Conservation (phyloP, 2,113 vertebrate species). For the Syrrhaptes paradoxus region DNA sequence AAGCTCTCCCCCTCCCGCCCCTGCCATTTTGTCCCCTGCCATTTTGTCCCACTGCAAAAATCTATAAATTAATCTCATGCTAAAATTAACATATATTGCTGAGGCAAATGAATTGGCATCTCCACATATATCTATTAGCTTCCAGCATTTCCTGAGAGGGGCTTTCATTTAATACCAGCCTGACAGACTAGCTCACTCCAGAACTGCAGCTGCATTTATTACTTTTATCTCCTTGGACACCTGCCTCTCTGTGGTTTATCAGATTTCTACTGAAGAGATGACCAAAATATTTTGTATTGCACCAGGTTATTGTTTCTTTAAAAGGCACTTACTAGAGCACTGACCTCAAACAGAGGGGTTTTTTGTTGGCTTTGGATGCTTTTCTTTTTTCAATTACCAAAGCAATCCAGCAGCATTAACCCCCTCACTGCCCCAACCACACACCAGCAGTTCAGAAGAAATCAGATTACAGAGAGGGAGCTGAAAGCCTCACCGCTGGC, state of each 20-base stretch:
- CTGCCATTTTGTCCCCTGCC: background rate
- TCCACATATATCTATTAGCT: slow-evolving; percentile 1
- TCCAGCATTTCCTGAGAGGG: slow-evolving; percentile 36
- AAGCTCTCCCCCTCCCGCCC: background rate
- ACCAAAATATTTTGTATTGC: slow-evolving; percentile 25
- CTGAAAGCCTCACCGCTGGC: background rate
- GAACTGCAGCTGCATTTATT: slow-evolving; percentile 11
- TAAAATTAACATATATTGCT: slow-evolving; percentile 46
- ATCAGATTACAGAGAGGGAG: background rate
- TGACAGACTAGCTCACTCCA: slow-evolving; percentile 17
- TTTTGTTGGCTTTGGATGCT: background rate
- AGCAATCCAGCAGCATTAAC: background rate
- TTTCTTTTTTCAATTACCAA: background rate
- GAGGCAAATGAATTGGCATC: slow-evolving; percentile 33
- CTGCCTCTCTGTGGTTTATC: slow-evolving; percentile 20
- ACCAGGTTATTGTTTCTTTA: slow-evolving; percentile 28
- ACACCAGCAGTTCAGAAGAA: background rate
- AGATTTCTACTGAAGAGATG: slow-evolving; percentile 15
- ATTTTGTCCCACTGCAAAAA: slow-evolving; percentile 11
- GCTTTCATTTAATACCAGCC: slow-evolving; percentile 50
- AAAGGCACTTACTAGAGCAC: slow-evolving; percentile 11
- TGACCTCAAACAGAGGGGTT: background rate
- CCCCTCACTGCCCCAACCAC: background rate
- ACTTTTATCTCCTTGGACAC: slow-evolving; percentile 50
- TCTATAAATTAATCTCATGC: background rate